Percentiles rank a stretch among this genome's conserved stretches.
phyloP scores from a whole-genome alignment of 2,888 invertebrate species.

The Lypha dubia region DNA sequence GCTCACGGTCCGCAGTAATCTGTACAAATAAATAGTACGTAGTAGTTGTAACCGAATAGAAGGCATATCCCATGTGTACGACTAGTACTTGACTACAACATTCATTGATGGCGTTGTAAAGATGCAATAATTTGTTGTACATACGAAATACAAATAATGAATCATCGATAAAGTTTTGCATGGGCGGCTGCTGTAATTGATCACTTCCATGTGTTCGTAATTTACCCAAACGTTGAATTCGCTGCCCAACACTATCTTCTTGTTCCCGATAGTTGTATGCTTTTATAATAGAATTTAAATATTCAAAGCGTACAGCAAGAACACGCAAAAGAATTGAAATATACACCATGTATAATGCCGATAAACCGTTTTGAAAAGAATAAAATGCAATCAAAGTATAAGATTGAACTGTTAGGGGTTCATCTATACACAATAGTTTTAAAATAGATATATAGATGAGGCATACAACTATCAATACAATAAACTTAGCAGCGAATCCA shows the following conservation, averaged over 20 bases:
- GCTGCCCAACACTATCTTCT: constrained; percentile 45
- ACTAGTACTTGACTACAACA: constrained; percentile 80
- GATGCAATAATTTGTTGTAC: constrained; percentile 79
- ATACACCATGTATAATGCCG: constrained; percentile 79
- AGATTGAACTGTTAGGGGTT: constrained; percentile 74
- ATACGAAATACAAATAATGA: constrained; percentile 80
- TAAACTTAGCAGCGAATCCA: constrained; percentile 76
- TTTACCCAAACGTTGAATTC: constrained; percentile 47
- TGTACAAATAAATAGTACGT: constrained; percentile 81
- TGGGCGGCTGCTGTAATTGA: constrained; percentile 35
- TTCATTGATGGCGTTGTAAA: constrained; percentile 80
- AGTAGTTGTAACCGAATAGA: constrained; percentile 81
- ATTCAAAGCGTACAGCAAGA: constrained; percentile 79
- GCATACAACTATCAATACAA: constrained; percentile 76
- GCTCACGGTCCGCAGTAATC: constrained; percentile 76
- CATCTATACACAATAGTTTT: constrained; percentile 72
- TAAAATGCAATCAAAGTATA: constrained; percentile 77
- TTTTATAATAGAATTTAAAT: constrained; percentile 78
- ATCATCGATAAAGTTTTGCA: constrained; percentile 79
- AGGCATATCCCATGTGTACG: constrained; percentile 80
- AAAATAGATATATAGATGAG: constrained; percentile 78
- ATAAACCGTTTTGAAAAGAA: constrained; percentile 78
- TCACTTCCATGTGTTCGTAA: neutral
- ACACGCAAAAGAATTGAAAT: constrained; percentile 78
- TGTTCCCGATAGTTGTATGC: constrained; percentile 77